Evolutionary conservation across 2,797 vertebrate genomes (phyloP).

Genomic region (Leucoraja ocellata): DNA sequence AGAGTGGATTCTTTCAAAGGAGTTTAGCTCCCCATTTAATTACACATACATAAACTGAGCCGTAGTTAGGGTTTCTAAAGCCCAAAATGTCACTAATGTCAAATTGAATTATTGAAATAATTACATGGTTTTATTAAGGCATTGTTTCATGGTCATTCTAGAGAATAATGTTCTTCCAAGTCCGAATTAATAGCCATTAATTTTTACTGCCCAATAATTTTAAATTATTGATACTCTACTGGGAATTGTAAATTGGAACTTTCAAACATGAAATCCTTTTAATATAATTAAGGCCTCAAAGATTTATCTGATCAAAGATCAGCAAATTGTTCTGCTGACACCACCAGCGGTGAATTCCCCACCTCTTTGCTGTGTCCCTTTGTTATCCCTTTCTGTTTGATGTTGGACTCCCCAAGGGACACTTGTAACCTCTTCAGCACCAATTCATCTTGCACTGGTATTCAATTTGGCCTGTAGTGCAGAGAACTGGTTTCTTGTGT

Average conservation of each 20-base stretch:
- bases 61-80: neutral
- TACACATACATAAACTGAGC: neutral
- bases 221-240: constrained; percentile 16
- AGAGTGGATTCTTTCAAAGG: neutral
- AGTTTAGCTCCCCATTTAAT: neutral
- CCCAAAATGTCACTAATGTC: neutral
- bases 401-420: neutral
- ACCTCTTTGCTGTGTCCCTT: neutral
- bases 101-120: constrained; percentile 27
- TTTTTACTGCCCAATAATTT: constrained; percentile 20
- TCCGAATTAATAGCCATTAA: neutral
- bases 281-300: constrained; percentile 8
- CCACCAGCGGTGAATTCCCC: neutral
- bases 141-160: neutral
- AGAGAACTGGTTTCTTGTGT: neutral
- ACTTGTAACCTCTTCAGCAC: neutral
- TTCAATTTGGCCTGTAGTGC: neutral
- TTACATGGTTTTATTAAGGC: neutral
- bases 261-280: constrained; percentile 17
- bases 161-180: neutral
- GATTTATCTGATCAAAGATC: constrained; percentile 32
- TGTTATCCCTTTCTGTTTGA: neutral
- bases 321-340: neutral
- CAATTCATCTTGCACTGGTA: too few species aligned
- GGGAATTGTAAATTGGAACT: neutral